Percentiles rank a stretch among this genome's conserved stretches.
These are phyloP conservation scores for Lutjanus argentimaculatus DNA, from an alignment of 2,797 vertebrate species.

Conservation along the genomic window DNA sequence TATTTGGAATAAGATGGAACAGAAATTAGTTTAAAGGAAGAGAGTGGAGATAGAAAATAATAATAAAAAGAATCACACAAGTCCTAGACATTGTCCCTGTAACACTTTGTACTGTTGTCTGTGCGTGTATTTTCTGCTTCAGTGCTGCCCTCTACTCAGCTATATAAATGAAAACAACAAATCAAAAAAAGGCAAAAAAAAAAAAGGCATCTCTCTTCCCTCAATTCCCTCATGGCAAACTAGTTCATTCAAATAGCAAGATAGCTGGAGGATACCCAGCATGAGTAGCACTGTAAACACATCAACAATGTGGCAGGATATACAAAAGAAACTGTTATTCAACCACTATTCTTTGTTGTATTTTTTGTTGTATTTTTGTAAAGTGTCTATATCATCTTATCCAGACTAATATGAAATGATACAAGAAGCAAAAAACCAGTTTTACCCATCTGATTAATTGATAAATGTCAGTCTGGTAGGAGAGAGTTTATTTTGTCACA, in stretches of 20 bases:
- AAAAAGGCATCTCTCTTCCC: conserved; percentile 8
- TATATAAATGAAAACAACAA: conserved; percentile 43
- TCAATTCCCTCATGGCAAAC: conserved; percentile 3
- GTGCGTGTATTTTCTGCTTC: conserved; percentile 24
- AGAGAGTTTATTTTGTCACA: not conserved
- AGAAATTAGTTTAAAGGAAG: conserved; percentile 15
- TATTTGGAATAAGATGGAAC: conserved; percentile 11
- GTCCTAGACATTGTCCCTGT: conserved; percentile 7
- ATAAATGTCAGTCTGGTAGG: not conserved
- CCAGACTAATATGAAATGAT: not conserved
- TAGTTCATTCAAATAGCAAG: conserved; percentile 23
- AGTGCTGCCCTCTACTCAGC: conserved; percentile 30
- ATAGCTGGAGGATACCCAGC: conserved; percentile 12
- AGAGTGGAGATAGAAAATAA: conserved; percentile 12
- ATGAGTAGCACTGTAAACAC: conserved; percentile 13
- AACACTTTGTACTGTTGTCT: not conserved
- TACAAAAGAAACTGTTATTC: conserved; percentile 2
- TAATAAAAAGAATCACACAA: conserved; percentile 8
- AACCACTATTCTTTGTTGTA: not conserved
- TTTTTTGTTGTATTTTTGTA: conserved; percentile 2
- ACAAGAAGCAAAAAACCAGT: not conserved
- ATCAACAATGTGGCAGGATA: conserved; percentile 4
- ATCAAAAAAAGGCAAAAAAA: conserved; percentile 32
- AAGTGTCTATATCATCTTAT: not conserved
- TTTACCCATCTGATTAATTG: not conserved